phyloP scores from a whole-genome alignment of 2,113 vertebrate species.

The Nanorana parkeri region DNA sequence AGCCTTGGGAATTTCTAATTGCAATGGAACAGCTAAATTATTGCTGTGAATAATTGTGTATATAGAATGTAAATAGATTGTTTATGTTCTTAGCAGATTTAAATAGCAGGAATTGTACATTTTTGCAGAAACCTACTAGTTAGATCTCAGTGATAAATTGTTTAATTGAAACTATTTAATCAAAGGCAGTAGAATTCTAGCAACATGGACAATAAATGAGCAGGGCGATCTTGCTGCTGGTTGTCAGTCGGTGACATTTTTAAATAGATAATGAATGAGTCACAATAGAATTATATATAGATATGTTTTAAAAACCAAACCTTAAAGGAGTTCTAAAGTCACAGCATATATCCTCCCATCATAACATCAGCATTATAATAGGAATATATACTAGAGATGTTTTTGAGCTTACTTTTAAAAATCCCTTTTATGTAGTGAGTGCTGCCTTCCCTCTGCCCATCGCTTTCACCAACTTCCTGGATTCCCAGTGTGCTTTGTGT shows the following conservation, averaged over 20 bases:
- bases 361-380: no score
- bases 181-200: slow-evolving; percentile 3
- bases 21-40: slow-evolving; percentile 9
- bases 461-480: no score
- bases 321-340: no score
- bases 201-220: slow-evolving; percentile 5
- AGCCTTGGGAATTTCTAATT: slow-evolving; percentile 1
- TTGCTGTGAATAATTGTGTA: slow-evolving; percentile 26
- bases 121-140: slow-evolving; percentile 11
- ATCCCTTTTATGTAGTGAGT: no score
- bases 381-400: no score
- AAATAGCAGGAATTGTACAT: slow-evolving; percentile 9
- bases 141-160: slow-evolving; percentile 7
- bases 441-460: no score
- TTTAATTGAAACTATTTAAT: slow-evolving; percentile 31
- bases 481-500: no score
- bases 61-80: slow-evolving; percentile 5
- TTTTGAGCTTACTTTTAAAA: no score
- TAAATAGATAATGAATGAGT: slow-evolving; percentile 7
- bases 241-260: slow-evolving; percentile 6
- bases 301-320: not conserved
- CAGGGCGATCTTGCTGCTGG: not conserved
- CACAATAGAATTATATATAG: not conserved
- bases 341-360: no score
- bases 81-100: slow-evolving; percentile 27